phyloP scores from a whole-genome alignment of 1,140 invertebrate species.

The Drosophila trapezifrons region DNA sequence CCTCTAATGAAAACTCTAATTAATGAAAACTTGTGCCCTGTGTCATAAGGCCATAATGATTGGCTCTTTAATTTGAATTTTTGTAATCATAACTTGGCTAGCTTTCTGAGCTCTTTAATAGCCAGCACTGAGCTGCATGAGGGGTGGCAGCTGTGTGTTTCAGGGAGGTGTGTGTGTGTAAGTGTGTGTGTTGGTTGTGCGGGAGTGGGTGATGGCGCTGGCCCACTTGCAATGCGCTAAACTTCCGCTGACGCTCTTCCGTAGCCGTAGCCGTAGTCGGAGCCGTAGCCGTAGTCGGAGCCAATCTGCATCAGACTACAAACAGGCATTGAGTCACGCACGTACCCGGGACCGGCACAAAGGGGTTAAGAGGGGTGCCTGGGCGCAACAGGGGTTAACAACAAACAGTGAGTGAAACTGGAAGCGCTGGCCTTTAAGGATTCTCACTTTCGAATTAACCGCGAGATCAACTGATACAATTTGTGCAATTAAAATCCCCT shows the following conservation, averaged over 20 bases:
- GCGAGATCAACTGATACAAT: slow-evolving; percentile 1
- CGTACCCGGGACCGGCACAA: background rate
- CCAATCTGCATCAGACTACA: slow-evolving; percentile 64
- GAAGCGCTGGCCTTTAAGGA: background rate
- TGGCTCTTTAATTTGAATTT: no score
- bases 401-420: slow-evolving; percentile 12
- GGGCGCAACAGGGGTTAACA: background rate
- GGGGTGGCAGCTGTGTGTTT: slow-evolving; percentile 11
- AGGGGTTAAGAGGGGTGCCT: slow-evolving; percentile 12
- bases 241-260: slow-evolving; percentile 39
- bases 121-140: slow-evolving; percentile 1
- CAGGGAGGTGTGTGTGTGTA: background rate
- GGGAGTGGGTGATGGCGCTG: slow-evolving; percentile 18
- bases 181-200: slow-evolving; percentile 3
- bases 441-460: slow-evolving; percentile 6
- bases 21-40: no score
- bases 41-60: no score
- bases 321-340: slow-evolving; percentile 52
- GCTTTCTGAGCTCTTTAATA: no score
- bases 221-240: slow-evolving; percentile 57
- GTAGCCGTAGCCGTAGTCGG: no score
- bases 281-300: slow-evolving; percentile 25
- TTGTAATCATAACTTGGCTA: no score
- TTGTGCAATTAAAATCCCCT: background rate
- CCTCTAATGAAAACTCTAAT: no score